Evolutionary conservation across 2,888 invertebrate genomes (phyloP).

Genomic region (Campoletis raptor): DNA sequence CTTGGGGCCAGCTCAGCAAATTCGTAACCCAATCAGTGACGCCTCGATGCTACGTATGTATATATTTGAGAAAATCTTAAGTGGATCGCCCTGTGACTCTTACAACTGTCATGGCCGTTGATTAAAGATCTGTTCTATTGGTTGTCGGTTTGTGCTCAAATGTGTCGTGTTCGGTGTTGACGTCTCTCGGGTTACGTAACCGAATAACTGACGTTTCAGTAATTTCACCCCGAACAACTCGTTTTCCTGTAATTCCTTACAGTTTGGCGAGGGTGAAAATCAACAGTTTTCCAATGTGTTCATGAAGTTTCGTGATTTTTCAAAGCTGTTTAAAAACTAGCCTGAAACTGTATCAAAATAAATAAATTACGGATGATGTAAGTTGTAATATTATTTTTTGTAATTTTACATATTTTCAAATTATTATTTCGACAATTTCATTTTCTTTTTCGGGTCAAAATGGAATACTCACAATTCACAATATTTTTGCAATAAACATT

Average conservation of each 20-base stretch:
- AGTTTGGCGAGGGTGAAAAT: slow-evolving; percentile 2
- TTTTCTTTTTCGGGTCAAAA: too few species aligned
- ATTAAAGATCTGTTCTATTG: slow-evolving; percentile 49
- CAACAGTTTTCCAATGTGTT: slow-evolving; percentile 5
- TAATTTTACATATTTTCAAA: too few species aligned
- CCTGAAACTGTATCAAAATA: neutral
- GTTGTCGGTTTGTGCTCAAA: slow-evolving; percentile 5
- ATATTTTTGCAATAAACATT: too few species aligned
- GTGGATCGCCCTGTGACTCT: slow-evolving; percentile 49
- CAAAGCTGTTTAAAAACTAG: neutral
- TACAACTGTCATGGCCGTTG: slow-evolving; percentile 43
- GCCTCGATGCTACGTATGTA: slow-evolving; percentile 73
- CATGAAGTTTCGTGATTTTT: neutral
- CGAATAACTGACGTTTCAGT: slow-evolving; percentile 4
- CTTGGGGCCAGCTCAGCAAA: slow-evolving; percentile 74
- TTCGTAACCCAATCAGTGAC: slow-evolving; percentile 80
- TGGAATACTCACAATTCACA: too few species aligned
- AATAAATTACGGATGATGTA: neutral
- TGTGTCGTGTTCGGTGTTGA: slow-evolving; percentile 11
- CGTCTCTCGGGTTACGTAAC: slow-evolving; percentile 3
- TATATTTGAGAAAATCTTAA: slow-evolving; percentile 34
- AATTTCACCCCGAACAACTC: neutral
- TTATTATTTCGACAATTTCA: too few species aligned
- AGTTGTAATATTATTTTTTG: too few species aligned
- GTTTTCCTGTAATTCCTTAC: slow-evolving; percentile 31